Base-by-base conservation (phyloP, 2,888 invertebrate species). In the Noctua janthina region DNA sequence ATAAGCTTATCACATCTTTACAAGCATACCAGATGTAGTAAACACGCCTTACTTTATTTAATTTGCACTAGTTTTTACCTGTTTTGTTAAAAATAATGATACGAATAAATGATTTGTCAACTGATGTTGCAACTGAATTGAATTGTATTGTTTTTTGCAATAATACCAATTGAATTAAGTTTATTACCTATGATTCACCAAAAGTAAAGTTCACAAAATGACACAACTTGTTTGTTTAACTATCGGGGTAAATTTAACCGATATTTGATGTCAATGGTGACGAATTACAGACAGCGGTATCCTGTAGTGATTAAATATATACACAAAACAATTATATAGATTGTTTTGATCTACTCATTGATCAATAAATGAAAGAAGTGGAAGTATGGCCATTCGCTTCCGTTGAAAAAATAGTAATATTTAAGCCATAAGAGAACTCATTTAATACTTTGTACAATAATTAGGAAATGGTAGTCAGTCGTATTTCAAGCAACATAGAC, bases 261-360 rank as follows among this genome's bases (percentile, higher is more conserved):
- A 59, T 51, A 80, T 17, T 82, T 46, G 13, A 82, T 82, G 59
- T 68, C 82, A 82, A 35, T 74, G 13, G 10, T 56, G 77, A 81
- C 62, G n/a, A 54, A 76, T 69, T 23, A 54, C 15, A 54, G 39
- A 35, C 20, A 39, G 3, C 23, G 70, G 20, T 83, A 23, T 64
- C n/a, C 39, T 29, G 29, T 76, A 29, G 39, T 23, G 23, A 69
- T 68, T 29, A 13, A 20, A 51, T 39, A 59, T 35, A n/a, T 10
- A 64, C 10, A 29, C n/a, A 35, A 51, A 51, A 79, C 1, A 17
- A 43, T 59, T 7, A 56, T 17, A 10, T 35, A 17, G 2, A 64
- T 39, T 39, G 13, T 67, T 67, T 67, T 13, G 6, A 66, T 66
- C 11, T 5, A 23, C 1, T 23, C 23, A 62, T 62, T 6, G 59